phyloP scores from a whole-genome alignment of 1,140 invertebrate genomes.

The Venustaconcha ellipsiformis region DNA sequence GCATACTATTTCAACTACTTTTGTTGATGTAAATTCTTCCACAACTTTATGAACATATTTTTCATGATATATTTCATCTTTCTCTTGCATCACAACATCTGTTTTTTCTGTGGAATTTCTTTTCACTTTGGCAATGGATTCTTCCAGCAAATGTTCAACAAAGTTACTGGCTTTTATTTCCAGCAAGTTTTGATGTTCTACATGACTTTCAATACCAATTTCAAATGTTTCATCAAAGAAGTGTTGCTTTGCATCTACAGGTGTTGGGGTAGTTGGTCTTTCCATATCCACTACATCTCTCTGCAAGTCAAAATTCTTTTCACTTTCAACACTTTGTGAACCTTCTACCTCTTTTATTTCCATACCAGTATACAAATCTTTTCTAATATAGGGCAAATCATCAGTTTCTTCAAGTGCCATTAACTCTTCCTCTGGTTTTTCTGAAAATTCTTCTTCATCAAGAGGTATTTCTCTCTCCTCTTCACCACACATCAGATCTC shows the following conservation, averaged over 20 bases:
- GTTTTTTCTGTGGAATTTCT: conserved; percentile 31
- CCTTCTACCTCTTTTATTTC: conserved; percentile 2
- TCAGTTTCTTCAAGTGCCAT: conserved; percentile 69
- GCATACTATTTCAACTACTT: too few relatives aligned
- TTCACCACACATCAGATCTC: too few relatives aligned
- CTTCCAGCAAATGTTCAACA: conserved; percentile 61
- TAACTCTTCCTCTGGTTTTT: conserved; percentile 59
- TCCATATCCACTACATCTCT: conserved; percentile 58
- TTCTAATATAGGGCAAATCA: conserved; percentile 68
- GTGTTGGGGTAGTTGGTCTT: conserved; percentile 63
- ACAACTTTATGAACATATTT: too few relatives aligned
- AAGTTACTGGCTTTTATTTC: conserved; percentile 54
- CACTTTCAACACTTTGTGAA: conserved; percentile 22
- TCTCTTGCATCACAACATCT: conserved; percentile 19
- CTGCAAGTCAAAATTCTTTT: conserved; percentile 42
- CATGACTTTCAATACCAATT: conserved; percentile 7
- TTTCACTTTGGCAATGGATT: conserved; percentile 38
- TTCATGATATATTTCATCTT: too few relatives aligned
- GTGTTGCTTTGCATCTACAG: conserved; percentile 57
- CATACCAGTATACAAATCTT: conserved; percentile 34
- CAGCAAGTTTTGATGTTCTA: conserved; percentile 28
- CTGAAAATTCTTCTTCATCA: conserved; percentile 46
- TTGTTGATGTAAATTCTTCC: too few relatives aligned
- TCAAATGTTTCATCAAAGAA: conserved; percentile 45
- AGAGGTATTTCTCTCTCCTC: conserved; percentile 16